A percentile compares a stretch with the other conserved stretches of the same genome.
phyloP scores from a whole-genome alignment of 1,140 invertebrate species.

The Dysdera silvatica region DNA sequence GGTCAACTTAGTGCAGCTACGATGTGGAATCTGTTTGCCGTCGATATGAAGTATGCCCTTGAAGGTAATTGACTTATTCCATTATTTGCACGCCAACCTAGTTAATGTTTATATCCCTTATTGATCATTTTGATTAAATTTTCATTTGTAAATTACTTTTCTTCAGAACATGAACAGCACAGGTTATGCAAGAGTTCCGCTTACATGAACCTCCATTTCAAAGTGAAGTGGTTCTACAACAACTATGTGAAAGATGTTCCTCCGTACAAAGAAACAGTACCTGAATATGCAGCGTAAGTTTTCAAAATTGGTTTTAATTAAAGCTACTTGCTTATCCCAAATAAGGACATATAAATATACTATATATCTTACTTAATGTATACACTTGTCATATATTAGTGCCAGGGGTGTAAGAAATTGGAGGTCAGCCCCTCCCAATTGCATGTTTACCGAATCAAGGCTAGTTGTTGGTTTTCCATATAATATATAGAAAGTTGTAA shows the following conservation, averaged over 20 bases:
- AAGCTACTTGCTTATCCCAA: no score
- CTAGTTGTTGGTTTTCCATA: no score
- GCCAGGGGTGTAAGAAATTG: no score
- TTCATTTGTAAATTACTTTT: constrained; percentile 9
- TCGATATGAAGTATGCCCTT: constrained; percentile 95
- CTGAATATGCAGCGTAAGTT: constrained; percentile 81
- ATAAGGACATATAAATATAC: no score
- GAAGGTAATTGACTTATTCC: constrained; percentile 51
- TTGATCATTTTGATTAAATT: no score
- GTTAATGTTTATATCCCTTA: no score
- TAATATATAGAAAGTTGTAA: no score
- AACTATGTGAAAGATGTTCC: constrained; percentile 98
- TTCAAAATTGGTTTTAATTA: constrained; percentile 12
- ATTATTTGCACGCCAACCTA: background rate
- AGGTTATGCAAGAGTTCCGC: constrained; percentile 92
- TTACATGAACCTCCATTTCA: constrained; percentile 99
- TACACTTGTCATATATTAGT: no score
- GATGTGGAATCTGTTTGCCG: constrained; percentile 94
- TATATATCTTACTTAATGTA: no score
- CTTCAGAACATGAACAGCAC: constrained; percentile 84
- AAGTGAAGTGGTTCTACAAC: constrained; percentile 97
- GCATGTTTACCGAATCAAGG: no score
- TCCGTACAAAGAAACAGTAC: constrained; percentile 83
- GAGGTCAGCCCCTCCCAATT: no score
- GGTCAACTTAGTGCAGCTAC: constrained; percentile 87